Percentiles rank a stretch among this genome's conserved stretches.
phyloP scores from a whole-genome alignment of 1,140 invertebrate genomes.

The Telenomus remus region DNA sequence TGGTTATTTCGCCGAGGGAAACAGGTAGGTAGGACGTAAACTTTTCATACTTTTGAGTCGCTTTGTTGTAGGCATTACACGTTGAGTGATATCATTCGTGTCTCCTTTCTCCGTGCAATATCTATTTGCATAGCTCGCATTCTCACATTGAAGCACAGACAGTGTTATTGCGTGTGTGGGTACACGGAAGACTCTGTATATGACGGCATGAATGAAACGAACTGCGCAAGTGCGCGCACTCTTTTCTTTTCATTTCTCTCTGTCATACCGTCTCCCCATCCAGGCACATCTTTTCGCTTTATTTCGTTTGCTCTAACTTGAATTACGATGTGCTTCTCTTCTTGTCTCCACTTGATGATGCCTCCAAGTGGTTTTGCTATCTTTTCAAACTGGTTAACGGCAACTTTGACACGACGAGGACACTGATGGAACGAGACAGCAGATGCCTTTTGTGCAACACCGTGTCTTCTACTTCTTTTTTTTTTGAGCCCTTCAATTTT shows the following conservation, averaged over 20 bases:
- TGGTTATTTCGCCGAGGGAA: too few species aligned
- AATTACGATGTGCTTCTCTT: conserved; percentile 58
- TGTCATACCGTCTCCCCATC: conserved; percentile 47
- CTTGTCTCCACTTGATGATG: conserved; percentile 54
- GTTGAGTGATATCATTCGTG: conserved; percentile 52
- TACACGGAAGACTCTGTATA: conserved; percentile 1
- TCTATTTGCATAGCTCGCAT: conserved; percentile 42
- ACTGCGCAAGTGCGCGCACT: conserved; percentile 25
- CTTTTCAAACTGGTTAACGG: conserved; percentile 58
- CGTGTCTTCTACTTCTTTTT: conserved; percentile 15
- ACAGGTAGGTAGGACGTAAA: too few species aligned
- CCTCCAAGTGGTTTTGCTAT: conserved; percentile 57
- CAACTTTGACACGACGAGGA: conserved; percentile 51
- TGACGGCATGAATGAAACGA: conserved; percentile 21
- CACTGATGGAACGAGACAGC: conserved; percentile 7
- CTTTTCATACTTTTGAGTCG: conserved; percentile 15
- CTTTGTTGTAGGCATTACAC: conserved; percentile 10
- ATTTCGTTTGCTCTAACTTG: conserved; percentile 56
- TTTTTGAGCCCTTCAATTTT: conserved; percentile 4
- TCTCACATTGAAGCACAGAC: background rate
- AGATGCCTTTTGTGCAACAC: conserved; percentile 37
- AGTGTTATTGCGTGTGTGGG: background rate
- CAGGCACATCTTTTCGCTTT: conserved; percentile 49
- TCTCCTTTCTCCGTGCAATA: conserved; percentile 39
- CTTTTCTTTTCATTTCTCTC: conserved; percentile 38